Evolutionary conservation across 2,888 invertebrate species (phyloP).

Genomic region (Psococerastis gibbosa): DNA sequence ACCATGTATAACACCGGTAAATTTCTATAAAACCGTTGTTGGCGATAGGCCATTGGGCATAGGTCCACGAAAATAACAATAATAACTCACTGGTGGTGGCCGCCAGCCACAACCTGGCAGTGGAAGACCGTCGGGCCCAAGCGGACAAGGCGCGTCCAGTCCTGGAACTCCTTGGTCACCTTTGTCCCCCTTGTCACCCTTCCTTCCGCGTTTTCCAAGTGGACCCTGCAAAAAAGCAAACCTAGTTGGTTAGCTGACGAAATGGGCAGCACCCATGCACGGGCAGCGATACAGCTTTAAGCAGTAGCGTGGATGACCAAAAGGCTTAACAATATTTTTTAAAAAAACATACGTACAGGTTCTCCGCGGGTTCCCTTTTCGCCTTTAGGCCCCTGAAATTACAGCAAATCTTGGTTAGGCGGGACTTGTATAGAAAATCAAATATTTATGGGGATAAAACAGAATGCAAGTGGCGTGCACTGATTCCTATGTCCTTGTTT

Average conservation of each 20-base stretch:
- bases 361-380: constrained; percentile 77
- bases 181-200: constrained; percentile 82
- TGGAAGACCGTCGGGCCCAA: constrained; percentile 88
- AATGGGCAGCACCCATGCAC: too few relatives aligned
- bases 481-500: too few relatives aligned
- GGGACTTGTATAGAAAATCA: constrained; percentile 11
- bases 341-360: constrained; percentile 45
- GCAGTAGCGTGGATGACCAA: too few relatives aligned
- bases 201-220: constrained; percentile 72
- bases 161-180: constrained; percentile 95
- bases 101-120: constrained; percentile 92
- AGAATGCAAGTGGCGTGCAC: too few relatives aligned
- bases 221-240: constrained; percentile 55
- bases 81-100: constrained; percentile 58
- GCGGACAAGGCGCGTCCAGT: constrained; percentile 94
- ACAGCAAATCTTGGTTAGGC: constrained; percentile 15
- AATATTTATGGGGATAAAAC: too few relatives aligned
- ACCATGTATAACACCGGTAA: too few relatives aligned
- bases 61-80: too few relatives aligned
- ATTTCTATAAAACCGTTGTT: too few relatives aligned
- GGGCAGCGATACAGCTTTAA: too few relatives aligned
- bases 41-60: too few relatives aligned
- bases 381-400: constrained; percentile 66
- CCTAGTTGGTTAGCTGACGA: too few relatives aligned
- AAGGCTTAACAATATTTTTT: too few relatives aligned